Percentiles rank a stretch among this genome's conserved stretches.
These are phyloP conservation scores for Herpetotheres cachinnans DNA, from an alignment of 2,113 vertebrate species.

Conservation along the genomic window DNA sequence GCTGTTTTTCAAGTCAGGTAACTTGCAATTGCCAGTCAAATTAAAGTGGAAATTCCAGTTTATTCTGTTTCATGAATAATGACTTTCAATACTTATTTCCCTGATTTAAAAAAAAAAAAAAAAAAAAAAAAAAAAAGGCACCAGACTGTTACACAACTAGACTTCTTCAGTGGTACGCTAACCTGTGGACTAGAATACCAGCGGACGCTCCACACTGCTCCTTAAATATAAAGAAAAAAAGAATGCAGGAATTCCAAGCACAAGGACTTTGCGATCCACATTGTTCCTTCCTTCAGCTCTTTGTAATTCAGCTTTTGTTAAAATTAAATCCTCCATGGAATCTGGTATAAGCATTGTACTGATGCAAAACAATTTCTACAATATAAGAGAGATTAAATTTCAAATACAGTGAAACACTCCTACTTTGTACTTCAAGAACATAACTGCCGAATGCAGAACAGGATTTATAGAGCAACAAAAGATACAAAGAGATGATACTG, in stretches of 20 bases:
- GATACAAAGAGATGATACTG: neutral
- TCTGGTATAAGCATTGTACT: neutral
- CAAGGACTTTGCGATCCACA: neutral
- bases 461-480: neutral
- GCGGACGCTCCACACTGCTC: no score
- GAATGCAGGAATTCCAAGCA: neutral
- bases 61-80: neutral
- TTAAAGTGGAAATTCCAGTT: slow-evolving; percentile 39
- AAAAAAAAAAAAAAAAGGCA: neutral
- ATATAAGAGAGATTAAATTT: neutral
- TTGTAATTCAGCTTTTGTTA: neutral
- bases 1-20: slow-evolving; percentile 39
- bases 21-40: slow-evolving; percentile 19
- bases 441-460: neutral
- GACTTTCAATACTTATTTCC: neutral
- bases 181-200: neutral
- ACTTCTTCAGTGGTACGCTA: neutral
- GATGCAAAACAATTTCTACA: neutral
- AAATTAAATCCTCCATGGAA: neutral
- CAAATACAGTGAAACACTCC: neutral
- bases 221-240: neutral
- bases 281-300: neutral
- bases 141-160: neutral
- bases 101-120: neutral
- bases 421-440: neutral